Evolutionary conservation across 2,888 invertebrate genomes (phyloP), one percentile per base, ranked within the genome.

Genomic region (Trilocha varians): DNA sequence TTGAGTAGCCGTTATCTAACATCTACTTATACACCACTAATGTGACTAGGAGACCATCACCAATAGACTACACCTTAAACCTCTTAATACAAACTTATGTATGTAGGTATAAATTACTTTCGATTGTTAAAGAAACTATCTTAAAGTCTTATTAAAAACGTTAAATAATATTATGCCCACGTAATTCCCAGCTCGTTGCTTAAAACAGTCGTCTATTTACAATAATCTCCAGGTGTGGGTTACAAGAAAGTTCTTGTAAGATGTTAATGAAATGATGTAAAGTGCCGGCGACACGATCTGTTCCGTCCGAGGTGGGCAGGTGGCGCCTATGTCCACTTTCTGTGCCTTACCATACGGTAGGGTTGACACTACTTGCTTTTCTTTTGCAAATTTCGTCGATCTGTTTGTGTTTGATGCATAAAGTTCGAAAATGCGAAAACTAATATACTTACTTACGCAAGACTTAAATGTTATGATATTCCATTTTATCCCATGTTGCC

Each of bases 181-280:
- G n/a, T n/a, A n/a, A n/a, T n/a, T n/a, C n/a, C n/a, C n/a, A n/a
- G n/a, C n/a, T n/a, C n/a, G n/a, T n/a, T n/a, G n/a, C n/a, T n/a
- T n/a, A 25, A 25, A 25, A 34, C 40, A 34, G 48, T 48, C 50
- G 48, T 52, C 49, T 49, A 36, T 48, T 42, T 44, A 49, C 47
- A 64, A 59, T 60, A 58, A 59, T 59, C 50, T 55, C 44, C 46
- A 44, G 50, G 52, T 53, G 54, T 47, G 49, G 43, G 46, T 51
- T 52, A 65, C 65, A 65, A 43, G 60, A 61, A 55, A 57, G 57
- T 50, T 48, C 59, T 49, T 62, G 60, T 68, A 58, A 66, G 57
- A 65, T 63, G 65, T 48, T 64, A 67, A 67, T 66, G 62, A 57
- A 64, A 59, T 62, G 55, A 58, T 65, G 65, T 65, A 58, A 60